Percentiles rank a stretch among this genome's conserved stretches.
phyloP scores from a whole-genome alignment of 2,113 vertebrate genomes.

The Crocuta crocuta region DNA sequence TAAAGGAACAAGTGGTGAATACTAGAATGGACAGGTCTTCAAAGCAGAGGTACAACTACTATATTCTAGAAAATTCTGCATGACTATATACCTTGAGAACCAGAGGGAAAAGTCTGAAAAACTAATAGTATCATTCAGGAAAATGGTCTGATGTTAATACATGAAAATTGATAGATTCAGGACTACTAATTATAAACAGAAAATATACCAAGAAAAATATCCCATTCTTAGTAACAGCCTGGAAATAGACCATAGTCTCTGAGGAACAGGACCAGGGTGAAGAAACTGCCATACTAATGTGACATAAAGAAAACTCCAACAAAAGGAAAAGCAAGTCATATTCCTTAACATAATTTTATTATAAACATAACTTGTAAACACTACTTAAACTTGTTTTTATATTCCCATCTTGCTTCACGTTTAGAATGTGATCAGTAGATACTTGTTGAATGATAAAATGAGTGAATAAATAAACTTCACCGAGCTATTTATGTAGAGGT shows the following conservation, averaged over 20 bases:
- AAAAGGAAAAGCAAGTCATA: neutral
- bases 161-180: neutral
- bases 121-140: neutral
- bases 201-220: neutral
- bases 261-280: neutral
- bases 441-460: neutral
- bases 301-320: neutral
- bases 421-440: neutral
- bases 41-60: neutral
- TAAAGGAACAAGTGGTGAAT: neutral
- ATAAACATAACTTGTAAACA: neutral
- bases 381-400: neutral
- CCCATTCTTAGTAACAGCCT: neutral
- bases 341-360: neutral
- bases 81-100: neutral
- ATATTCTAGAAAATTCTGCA: neutral
- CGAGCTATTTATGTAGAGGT: too few species aligned
- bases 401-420: neutral
- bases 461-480: neutral
- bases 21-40: too few species aligned
- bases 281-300: neutral
- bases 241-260: neutral
- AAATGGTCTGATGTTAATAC: neutral
- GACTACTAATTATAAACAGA: neutral
- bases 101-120: neutral